Evolutionary conservation across 2,888 invertebrate genomes (phyloP), one percentile per base, ranked within the genome.

Genomic region (Tenthredo amoena): DNA sequence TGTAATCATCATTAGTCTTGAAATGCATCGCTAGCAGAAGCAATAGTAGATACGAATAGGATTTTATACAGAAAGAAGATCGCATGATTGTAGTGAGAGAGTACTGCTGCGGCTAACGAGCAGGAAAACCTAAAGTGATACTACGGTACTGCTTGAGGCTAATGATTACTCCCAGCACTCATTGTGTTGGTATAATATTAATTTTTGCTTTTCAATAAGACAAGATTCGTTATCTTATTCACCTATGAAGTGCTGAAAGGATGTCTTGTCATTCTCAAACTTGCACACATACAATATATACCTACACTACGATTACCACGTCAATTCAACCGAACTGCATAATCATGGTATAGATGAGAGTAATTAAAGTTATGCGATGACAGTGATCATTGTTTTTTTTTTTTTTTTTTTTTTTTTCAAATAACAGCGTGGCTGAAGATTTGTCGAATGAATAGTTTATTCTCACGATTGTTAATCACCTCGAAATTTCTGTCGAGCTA

Each of bases 301-400:
- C 55, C 55, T 55, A 62, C 62, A 62, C 62, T 62, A 62, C 62
- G 62, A 62, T 62, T 62, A 62, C 62, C 26, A 62, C 26, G 62
- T 62, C 21, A 62, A 62, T 62, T 62, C 3, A 62, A 62, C 12
- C 62, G 62, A 62, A 62, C 62, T 62, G 62, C 62, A 62, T 62
- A 55, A n/a, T 50, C n/a, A 55, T 55, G 18, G 26, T 26, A 62
- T 2, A 21, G 26, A 26, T 62, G 21, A 26, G 21, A 62, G 26
- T 62, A 12, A 10, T 26, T 12, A 9, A 12, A 26, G 21, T 26
- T 62, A 62, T 26, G 12, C 26, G 62, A 62, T 26, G 26, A 26
- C 26, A 12, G 62, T 62, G 62, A 12, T 62, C 21, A 26, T 26
- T 12, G 12, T 26, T 47, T 12, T 47, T 15, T 3, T 47, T 12